Evolutionary conservation across 2,797 vertebrate genomes (phyloP).

Genomic region (Lerista edwardsae): DNA sequence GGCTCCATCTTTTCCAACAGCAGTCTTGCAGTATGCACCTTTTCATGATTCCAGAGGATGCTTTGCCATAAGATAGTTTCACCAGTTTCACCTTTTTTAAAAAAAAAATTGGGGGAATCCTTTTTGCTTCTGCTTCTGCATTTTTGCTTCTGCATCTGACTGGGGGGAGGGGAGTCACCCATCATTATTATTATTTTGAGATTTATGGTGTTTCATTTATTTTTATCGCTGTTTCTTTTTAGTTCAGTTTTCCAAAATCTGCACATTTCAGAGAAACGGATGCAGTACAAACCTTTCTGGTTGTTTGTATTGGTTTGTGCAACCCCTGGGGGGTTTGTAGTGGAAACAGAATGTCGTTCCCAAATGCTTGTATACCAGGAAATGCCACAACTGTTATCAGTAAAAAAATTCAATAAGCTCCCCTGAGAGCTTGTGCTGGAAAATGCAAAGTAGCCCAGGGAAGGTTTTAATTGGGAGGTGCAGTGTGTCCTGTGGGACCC

Average conservation of each 20-base stretch:
- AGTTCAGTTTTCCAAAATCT: not conserved
- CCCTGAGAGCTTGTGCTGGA: not conserved
- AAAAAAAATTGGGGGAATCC: no score
- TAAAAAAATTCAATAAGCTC: not conserved
- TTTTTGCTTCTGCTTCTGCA: no score
- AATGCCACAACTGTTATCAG: not conserved
- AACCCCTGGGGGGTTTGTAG: not conserved
- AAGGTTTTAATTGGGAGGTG: not conserved
- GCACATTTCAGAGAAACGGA: not conserved
- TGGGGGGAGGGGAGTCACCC: no score
- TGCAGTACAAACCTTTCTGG: not conserved
- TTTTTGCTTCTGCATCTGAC: no score
- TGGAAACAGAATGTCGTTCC: conserved; percentile 1
- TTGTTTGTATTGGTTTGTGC: not conserved
- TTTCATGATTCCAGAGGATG: no score
- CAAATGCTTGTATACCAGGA: not conserved
- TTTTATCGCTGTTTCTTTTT: not conserved
- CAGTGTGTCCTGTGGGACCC: conserved; percentile 16
- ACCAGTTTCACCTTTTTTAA: no score
- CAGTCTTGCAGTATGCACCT: no score
- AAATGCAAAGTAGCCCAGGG: not conserved
- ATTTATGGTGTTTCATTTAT: not conserved
- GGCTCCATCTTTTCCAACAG: no score
- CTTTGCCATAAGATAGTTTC: no score
- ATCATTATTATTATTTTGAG: no score